These are phyloP conservation scores for Chrysodeixis includens DNA, from an alignment of 2,888 invertebrate species.

Conservation along the genomic window DNA sequence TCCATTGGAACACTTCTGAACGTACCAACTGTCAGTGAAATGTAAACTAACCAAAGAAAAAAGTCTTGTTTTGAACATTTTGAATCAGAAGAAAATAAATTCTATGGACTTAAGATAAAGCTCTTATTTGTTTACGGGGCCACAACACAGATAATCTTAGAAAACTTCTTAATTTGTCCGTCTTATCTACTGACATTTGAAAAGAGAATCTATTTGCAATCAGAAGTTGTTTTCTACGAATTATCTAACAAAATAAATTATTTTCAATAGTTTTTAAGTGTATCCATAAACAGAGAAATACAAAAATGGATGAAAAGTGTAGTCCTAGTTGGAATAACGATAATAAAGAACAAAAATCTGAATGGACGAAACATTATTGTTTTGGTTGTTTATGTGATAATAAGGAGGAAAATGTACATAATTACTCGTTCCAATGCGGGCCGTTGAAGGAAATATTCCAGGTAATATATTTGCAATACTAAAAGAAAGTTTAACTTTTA, in stretches of 20 bases:
- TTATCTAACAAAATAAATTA: neutral
- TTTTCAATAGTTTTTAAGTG: neutral
- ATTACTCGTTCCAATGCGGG: conserved; percentile 64
- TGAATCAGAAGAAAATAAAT: neutral
- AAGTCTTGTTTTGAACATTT: neutral
- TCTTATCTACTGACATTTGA: conserved; percentile 2
- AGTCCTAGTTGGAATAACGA: conserved; percentile 1
- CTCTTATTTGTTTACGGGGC: neutral
- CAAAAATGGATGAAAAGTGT: conserved; percentile 31
- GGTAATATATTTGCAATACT: conserved; percentile 60
- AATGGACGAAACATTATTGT: conserved; percentile 60
- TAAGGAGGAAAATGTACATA: conserved; percentile 61
- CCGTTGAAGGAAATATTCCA: conserved; percentile 71
- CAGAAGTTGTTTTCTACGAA: neutral
- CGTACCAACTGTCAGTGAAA: conserved; percentile 20
- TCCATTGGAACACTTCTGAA: conserved; percentile 3
- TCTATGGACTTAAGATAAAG: neutral
- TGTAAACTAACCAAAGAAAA: conserved; percentile 11
- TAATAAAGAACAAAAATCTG: conserved; percentile 17
- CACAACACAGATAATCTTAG: neutral
- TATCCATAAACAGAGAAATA: neutral
- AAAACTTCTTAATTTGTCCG: neutral
- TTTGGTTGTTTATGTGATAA: conserved; percentile 69
- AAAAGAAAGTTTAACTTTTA: neutral
- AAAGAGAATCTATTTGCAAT: conserved; percentile 11